phyloP scores from a whole-genome alignment of 2,888 invertebrate species.

The Perizoma affinitatum region DNA sequence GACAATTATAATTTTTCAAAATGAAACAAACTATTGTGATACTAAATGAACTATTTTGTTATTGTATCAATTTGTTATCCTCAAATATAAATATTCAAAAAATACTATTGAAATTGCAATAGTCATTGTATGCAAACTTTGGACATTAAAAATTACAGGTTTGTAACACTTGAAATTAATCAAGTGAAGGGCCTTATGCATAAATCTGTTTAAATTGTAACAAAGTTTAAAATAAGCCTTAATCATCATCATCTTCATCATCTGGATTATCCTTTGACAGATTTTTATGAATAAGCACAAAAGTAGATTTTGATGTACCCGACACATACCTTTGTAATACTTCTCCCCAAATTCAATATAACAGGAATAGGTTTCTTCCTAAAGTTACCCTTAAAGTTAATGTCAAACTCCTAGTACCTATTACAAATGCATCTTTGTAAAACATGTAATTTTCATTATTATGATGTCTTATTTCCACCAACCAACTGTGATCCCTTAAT shows the following conservation, averaged over 20 bases:
- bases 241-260: no score
- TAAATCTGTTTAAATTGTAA: no score
- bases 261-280: no score
- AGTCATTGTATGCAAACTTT: conserved; percentile 4
- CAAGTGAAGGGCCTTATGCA: no score
- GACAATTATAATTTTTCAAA: no score
- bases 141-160: conserved; percentile 1
- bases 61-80: neutral
- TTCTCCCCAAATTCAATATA: neutral
- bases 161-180: no score
- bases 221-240: no score
- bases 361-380: neutral
- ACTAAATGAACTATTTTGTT: no score
- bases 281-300: no score
- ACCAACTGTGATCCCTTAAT: neutral
- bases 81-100: neutral
- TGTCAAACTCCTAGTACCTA: neutral
- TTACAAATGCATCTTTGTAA: neutral
- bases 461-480: neutral
- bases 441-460: neutral
- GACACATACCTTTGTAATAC: neutral
- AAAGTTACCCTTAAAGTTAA: neutral
- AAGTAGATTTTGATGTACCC: neutral
- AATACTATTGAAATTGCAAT: neutral
- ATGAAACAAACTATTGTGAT: no score